Base-by-base conservation (phyloP, 2,888 invertebrate species). In the Amphipyra berbera region DNA sequence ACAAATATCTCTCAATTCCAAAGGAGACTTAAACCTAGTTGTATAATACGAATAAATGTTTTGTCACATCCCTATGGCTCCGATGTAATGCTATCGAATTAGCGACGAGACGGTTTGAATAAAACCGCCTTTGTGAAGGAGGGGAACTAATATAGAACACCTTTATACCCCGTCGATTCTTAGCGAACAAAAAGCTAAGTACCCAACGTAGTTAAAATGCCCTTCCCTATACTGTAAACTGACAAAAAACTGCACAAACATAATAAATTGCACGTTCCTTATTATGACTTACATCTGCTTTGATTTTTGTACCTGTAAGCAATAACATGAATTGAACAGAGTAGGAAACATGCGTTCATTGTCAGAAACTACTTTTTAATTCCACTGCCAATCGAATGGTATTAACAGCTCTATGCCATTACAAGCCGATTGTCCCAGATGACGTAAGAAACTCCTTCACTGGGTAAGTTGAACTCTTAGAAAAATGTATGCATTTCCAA, bases 1-100 rank as follows among this genome's bases (percentile, higher is more conserved):
- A 89, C 85, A 89, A 87, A 89, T 87, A 86, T 84, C 81, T 86
- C 83, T 93, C 91, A 92, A 93, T 92, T 93, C 92, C 93, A 89
- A 91, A 85, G 87, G 89, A 88, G 88, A 89, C 92, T 92, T 92
- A 93, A 87, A 85, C 87, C 90, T 91, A 72, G 69, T 85, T 88
- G 88, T 91, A 88, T 92, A 90, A 91, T 94, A 93, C 87, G 92
- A 91, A 91, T 93, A 92, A 91, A 90, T 90, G 91, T 92, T 86
- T 87, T 87, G 85, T 92, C 90, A 90, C 91, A 89, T 91, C 82
- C 84, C 89, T 91, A 91, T 90, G 91, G 92, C 90, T 86, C 82
- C 83, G 84, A 87, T 86, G 85, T 80, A 82, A 84, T 85, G 87
- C 87, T 88, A 59, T 77, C 77, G 79, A 76, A 71, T 79, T 79